Percentiles rank a stretch among this genome's conserved stretches.
Evolutionary conservation across 2,888 invertebrate genomes (phyloP).

Genomic region (Mesopsocus fuscifrons): DNA sequence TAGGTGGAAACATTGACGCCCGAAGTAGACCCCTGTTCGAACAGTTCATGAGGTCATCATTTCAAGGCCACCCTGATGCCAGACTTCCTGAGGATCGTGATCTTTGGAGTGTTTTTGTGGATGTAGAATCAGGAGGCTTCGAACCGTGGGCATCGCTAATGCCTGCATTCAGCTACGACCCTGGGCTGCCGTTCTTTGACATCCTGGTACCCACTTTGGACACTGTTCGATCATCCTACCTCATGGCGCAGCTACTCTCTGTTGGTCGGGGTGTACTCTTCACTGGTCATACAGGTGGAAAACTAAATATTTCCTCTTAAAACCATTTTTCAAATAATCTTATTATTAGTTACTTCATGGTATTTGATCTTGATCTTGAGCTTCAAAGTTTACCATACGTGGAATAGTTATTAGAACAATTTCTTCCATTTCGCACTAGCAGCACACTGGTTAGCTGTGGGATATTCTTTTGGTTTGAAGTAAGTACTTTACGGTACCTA

Average conservation of each 20-base stretch:
- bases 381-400: no score
- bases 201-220: conserved; percentile 82
- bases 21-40: conserved; percentile 49
- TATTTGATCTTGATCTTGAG: no score
- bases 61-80: conserved; percentile 43
- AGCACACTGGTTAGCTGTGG: no score
- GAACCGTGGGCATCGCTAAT: conserved; percentile 65
- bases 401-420: no score
- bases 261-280: conserved; percentile 62
- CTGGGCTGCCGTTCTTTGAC: conserved; percentile 61
- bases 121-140: conserved; percentile 45
- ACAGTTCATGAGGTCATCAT: conserved; percentile 42
- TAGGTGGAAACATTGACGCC: conserved; percentile 70
- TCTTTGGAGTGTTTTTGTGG: conserved; percentile 60
- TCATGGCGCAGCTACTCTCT: conserved; percentile 53
- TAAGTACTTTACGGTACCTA: no score
- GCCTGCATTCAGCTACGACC: conserved; percentile 50
- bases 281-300: conserved; percentile 81
- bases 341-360: no score
- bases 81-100: conserved; percentile 50
- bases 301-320: no score
- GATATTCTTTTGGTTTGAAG: no score
- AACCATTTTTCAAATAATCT: no score
- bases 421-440: no score
- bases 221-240: conserved; percentile 67